Base-by-base conservation (phyloP, 2,888 invertebrate genomes). In the Acanthacorydalis orientalis region DNA sequence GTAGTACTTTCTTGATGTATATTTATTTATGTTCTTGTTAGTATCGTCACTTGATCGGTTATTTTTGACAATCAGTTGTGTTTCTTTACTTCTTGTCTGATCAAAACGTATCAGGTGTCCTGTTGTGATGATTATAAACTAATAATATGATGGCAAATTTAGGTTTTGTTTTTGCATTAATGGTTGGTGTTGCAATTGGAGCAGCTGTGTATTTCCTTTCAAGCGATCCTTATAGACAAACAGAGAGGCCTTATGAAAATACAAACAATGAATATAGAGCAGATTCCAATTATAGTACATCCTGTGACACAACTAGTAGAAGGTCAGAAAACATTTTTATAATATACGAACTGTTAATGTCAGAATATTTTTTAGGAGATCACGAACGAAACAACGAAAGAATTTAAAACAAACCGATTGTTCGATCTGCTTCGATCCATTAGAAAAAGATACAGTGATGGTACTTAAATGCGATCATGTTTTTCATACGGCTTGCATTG, bases 161-260 rank as follows among this genome's bases (percentile, higher is more conserved):
- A 34, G 46, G 46, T 15, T 7, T 46, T 8, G 12, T 34, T 38
- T 46, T 39, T 46, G 46, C 38, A 8, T 12, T 39, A 16, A 10
- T 34, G 2, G 39, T 46, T 4, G 46, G 38, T 11, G 46, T 46
- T 2, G 39, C 46, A 23, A 15, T 46, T 8, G 46, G 46, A 4
- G 39, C 38, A 31, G 38, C n/a, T 37, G 23, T 12, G n/a, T 46
- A 31, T 16, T 46, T 37, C 23, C 38, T 12, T 31, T 31, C 34
- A n/a, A 37, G 14, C 6, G 2, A 11, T 12, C n/a, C n/a, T n/a
- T n/a, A n/a, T n/a, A n/a, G n/a, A n/a, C 16, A 41, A 23, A n/a
- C 14, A 16, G 41, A 41, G 16, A 16, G n/a, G 9, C 31, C 41
- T 12, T 10, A 15, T 23, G 10, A 41, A 23, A 23, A 23, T 23